Evolutionary conservation across 2,888 invertebrate species (phyloP).

Genomic region (Eristalis tenax): DNA sequence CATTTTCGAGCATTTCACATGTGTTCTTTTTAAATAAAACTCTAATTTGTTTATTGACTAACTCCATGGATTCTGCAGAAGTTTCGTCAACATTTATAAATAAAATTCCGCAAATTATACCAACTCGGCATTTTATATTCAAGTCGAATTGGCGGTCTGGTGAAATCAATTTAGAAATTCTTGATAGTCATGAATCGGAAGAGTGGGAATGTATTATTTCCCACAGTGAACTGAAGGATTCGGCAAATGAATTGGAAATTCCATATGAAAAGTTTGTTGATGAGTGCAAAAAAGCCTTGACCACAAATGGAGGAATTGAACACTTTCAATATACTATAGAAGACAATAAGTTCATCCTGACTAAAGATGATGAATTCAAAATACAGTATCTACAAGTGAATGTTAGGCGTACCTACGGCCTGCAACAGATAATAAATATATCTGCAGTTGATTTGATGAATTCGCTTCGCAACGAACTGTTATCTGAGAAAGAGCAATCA

Average conservation of each 20-base stretch:
- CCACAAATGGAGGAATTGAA: slow-evolving; percentile 73
- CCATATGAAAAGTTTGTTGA: slow-evolving; percentile 73
- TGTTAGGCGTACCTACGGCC: slow-evolving; percentile 64
- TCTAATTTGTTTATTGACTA: background rate
- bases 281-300: slow-evolving; percentile 75
- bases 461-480: slow-evolving; percentile 23
- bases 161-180: slow-evolving; percentile 38
- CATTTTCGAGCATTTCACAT: background rate
- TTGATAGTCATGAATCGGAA: slow-evolving; percentile 2
- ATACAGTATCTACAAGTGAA: slow-evolving; percentile 74
- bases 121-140: slow-evolving; percentile 16
- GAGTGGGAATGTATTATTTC: slow-evolving; percentile 70
- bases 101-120: slow-evolving; percentile 40
- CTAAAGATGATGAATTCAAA: slow-evolving; percentile 74
- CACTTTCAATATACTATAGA: slow-evolving; percentile 75
- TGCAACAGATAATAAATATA: slow-evolving; percentile 44
- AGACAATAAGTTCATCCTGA: slow-evolving; percentile 72
- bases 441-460: slow-evolving; percentile 73
- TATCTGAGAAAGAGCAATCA: background rate
- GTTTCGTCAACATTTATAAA: slow-evolving; percentile 26
- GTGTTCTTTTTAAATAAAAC: background rate
- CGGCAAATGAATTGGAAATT: slow-evolving; percentile 75
- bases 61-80: slow-evolving; percentile 25
- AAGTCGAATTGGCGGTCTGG: slow-evolving; percentile 32
- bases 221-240: slow-evolving; percentile 73